These are phyloP conservation scores for Drosophila imparisetae DNA, from an alignment of 2,888 invertebrate species.

Conservation along the genomic window DNA sequence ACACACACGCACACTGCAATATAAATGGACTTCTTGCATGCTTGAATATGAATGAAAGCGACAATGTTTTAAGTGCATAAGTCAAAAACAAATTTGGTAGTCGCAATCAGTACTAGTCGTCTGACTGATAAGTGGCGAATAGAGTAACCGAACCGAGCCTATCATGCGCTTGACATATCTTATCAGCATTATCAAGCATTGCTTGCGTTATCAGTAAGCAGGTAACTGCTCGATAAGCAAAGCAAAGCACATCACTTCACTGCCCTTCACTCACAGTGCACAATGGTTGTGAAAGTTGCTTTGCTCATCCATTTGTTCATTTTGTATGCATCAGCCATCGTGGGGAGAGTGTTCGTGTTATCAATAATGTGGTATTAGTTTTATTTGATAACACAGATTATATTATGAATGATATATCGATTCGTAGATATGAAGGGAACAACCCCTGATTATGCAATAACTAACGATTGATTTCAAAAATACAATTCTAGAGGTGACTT, in stretches of 20 bases:
- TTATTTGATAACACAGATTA: constrained; percentile 26
- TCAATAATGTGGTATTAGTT: constrained; percentile 23
- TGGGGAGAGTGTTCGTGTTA: constrained; percentile 20
- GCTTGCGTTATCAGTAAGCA: constrained; percentile 37
- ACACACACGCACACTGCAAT: background rate
- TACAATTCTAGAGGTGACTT: background rate
- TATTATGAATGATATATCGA: constrained; percentile 50
- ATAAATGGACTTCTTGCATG: background rate
- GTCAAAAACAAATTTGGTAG: constrained; percentile 26
- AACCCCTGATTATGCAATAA: constrained; percentile 1
- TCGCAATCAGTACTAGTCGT: constrained; percentile 14
- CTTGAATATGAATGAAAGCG: constrained; percentile 56
- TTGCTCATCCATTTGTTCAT: constrained; percentile 11
- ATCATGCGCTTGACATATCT: constrained; percentile 51
- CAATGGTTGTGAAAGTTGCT: constrained; percentile 50
- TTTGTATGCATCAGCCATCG: constrained; percentile 10
- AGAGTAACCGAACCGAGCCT: constrained; percentile 13
- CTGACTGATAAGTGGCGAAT: constrained; percentile 33
- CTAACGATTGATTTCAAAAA: background rate
- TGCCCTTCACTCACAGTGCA: constrained; percentile 2
- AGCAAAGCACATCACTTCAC: constrained; percentile 11
- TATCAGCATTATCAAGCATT: constrained; percentile 29
- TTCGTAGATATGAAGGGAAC: background rate
- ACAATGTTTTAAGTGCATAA: constrained; percentile 42
- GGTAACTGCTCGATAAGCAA: constrained; percentile 53